A percentile compares a stretch with the other conserved stretches of the same genome.
Conservation (phyloP, 2,797 vertebrate species). For the Danio choprae region DNA sequence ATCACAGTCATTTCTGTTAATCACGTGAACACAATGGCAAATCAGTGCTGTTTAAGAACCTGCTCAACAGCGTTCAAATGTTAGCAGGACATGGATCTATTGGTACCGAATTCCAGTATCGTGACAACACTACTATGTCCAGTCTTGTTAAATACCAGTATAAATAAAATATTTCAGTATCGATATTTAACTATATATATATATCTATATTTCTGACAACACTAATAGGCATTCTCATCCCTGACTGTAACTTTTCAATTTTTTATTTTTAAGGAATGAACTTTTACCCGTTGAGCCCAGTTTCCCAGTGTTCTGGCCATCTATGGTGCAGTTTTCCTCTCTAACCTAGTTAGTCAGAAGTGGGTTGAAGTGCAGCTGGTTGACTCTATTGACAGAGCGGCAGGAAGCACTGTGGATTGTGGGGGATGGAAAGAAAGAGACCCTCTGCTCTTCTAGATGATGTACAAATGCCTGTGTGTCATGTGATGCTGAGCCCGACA, state of each 20-base stretch:
- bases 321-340: neutral
- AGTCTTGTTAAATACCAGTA: no score
- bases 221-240: no score
- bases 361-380: slow-evolving; percentile 23
- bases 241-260: no score
- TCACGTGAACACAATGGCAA: no score
- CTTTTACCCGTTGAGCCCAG: neutral
- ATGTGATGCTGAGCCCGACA: slow-evolving; percentile 65
- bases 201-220: no score
- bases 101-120: no score
- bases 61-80: rapidly evolving
- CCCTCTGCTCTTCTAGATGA: slow-evolving; percentile 52
- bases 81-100: no score
- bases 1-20: no score
- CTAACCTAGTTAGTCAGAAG: slow-evolving; percentile 12
- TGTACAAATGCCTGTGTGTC: slow-evolving; percentile 63
- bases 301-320: neutral
- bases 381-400: slow-evolving; percentile 24
- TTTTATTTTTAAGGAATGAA: neutral
- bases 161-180: no score
- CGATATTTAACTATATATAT: no score
- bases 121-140: no score
- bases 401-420: slow-evolving; percentile 14
- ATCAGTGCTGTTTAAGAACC: no score
- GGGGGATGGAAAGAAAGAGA: slow-evolving; percentile 42